Evolutionary conservation across 1,140 invertebrate genomes (phyloP).

Genomic region (Drosophila setifemur): DNA sequence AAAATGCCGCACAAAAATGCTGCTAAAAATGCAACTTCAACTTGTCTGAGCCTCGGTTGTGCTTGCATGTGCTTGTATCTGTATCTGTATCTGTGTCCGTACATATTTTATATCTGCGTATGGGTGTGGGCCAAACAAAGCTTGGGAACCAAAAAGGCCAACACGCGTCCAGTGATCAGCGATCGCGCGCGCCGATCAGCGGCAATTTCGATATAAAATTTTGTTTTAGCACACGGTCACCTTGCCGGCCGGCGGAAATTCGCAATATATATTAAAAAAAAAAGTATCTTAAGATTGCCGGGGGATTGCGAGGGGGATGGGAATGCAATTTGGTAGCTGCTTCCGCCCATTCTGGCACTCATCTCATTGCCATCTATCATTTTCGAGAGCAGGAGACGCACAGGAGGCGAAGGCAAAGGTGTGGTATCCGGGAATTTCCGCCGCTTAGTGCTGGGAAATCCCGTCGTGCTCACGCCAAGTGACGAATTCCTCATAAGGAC

Average conservation of each 20-base stretch:
- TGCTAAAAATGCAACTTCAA: slow-evolving; percentile 79
- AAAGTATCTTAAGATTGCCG: too few relatives aligned
- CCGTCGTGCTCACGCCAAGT: slow-evolving; percentile 62
- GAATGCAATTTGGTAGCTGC: slow-evolving; percentile 55
- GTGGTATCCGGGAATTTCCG: slow-evolving; percentile 58
- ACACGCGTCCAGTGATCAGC: slow-evolving; percentile 61
- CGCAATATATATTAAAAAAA: background rate
- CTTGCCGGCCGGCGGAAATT: slow-evolving; percentile 65
- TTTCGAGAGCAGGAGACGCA: background rate
- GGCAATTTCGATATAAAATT: slow-evolving; percentile 68
- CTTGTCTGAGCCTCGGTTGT: slow-evolving; percentile 41
- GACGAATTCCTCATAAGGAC: slow-evolving; percentile 70
- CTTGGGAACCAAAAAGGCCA: slow-evolving; percentile 74
- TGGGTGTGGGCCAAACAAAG: slow-evolving; percentile 59
- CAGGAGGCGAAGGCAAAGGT: background rate
- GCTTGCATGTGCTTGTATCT: slow-evolving; percentile 4
- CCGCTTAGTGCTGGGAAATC: slow-evolving; percentile 51
- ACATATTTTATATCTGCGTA: too few relatives aligned
- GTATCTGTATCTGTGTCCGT: slow-evolving; percentile 12
- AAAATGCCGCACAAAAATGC: slow-evolving; percentile 77
- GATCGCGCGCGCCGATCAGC: slow-evolving; percentile 45
- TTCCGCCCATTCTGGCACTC: slow-evolving; percentile 57
- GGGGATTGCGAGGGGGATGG: background rate
- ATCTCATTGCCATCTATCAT: slow-evolving; percentile 39
- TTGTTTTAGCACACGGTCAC: slow-evolving; percentile 71